Evolutionary conservation across 2,888 invertebrate genomes (phyloP), one percentile per base, ranked within the genome.

Genomic region (Tigriopus californicus): DNA sequence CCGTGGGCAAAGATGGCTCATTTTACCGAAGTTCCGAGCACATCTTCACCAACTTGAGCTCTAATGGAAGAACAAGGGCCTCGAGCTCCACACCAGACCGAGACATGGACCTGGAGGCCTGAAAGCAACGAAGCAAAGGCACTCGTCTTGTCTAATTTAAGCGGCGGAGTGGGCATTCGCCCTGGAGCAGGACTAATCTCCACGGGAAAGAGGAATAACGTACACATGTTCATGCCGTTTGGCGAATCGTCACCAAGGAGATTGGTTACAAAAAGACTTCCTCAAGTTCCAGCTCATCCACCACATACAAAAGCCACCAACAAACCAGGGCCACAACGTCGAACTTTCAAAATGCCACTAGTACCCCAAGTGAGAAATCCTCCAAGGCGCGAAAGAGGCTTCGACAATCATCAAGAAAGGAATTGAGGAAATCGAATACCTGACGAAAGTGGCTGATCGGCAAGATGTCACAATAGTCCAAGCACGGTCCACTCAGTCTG

Each of bases 1-100:
- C 48, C 10, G 58, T 58, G n/a, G 58, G 58, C 10, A 47, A 49
- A 46, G 58, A 58, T 49, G 58, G 58, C 18, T 49, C 58, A 18
- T 46, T 49, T 15, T 58, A 49, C 48, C 15, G 57, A 22, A 22
- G 25, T 22, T 20, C 18, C 8, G 46, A 22, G 12, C 51, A 51
- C n/a, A 51, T 22, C 51, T 18, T 51, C 13, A 11, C 20, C 33
- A 8, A 33, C 33, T 33, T 33, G 33, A 33, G 4, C 33, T 33
- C 33, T 33, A 33, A 33, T 33, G 33, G 33, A 33, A 33, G 33
- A 33, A 5, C 33, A 33, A 33, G 33, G 8, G 33, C 33, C 33
- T 33, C 33, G 33, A 33, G 33, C 33, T 33, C 33, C 3, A 33
- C 33, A 33, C 33, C 33, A 33, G 33, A 33, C 33, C 33, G 33